Base-by-base conservation (phyloP, 2,888 invertebrate genomes). In the Mythimna loreyi region DNA sequence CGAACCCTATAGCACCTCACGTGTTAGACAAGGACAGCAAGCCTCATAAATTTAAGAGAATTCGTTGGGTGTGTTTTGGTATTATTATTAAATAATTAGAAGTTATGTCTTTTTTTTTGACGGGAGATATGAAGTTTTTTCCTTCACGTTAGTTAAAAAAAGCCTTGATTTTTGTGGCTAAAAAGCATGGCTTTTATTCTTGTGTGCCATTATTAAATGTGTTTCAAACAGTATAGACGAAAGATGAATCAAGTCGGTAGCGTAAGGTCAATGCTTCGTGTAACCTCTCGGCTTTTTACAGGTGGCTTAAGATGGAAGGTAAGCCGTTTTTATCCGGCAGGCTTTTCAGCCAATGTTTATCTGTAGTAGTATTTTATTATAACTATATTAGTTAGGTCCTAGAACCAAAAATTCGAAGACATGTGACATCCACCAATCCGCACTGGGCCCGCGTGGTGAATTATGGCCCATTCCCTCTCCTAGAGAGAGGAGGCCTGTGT, bases 11-110 rank as follows among this genome's bases (percentile, higher is more conserved):
- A 58, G 21, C 19, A 0, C 1, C 19, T 3, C 49, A 33, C 23
- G 19, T 0, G 87, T 28, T 56, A 1, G 76, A 89, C 19, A 49
- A 80, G 60, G 89, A 89, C n/a, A 33, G 85, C 4, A 9, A 62
- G 58, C 66, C 83, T 82, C 85, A 90, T 91, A 90, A 91, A 91
- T 90, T 89, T 84, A 68, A 72, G 85, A 77, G 40, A 43, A 63
- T 36, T 45, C 30, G 11, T 21, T 30, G 69, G 75, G 69, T 77
- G 69, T 68, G 57, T 68, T 68, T n/a, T 16, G 53, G 9, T 65
- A 47, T 69, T 69, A 53, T 73, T 71, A 78, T 30, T 75, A 47
- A 55, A 66, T 75, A 68, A 73, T 72, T 30, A 61, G n/a, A 23
- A 68, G 30, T 55, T 28, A 45, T 36, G 67, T 3, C 19, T 40